Conservation (phyloP, 2,888 invertebrate genomes). For the Himalopsyche tibetana region DNA sequence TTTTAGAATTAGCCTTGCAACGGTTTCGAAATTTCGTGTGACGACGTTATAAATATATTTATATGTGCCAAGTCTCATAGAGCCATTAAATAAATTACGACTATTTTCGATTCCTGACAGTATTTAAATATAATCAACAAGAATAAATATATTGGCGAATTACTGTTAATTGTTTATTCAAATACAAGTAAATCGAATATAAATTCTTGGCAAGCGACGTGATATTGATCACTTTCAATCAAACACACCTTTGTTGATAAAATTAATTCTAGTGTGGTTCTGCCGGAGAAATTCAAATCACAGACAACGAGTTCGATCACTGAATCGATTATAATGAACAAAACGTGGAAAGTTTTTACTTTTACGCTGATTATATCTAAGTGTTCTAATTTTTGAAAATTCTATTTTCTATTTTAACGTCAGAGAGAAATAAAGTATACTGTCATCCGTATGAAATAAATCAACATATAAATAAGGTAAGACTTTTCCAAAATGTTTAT, state of each 20-base stretch:
- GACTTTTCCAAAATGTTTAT: no score
- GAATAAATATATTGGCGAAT: neutral
- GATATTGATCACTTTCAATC: neutral
- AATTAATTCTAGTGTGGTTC: conserved; percentile 21
- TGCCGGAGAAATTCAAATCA: neutral
- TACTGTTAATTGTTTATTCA: neutral
- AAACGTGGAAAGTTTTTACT: neutral
- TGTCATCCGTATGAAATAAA: no score
- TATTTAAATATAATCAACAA: no score
- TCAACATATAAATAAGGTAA: no score
- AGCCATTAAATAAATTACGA: no score
- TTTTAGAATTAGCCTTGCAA: no score
- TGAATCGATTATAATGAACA: conserved; percentile 5
- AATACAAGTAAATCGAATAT: neutral
- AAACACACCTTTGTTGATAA: conserved; percentile 6
- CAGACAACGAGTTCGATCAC: conserved; percentile 20
- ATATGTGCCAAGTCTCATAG: no score
- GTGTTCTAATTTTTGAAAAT: neutral
- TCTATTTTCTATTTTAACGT: no score
- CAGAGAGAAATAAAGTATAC: no score
- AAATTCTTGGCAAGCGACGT: neutral
- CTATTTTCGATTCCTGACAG: no score
- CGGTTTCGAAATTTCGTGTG: no score
- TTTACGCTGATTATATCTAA: neutral
- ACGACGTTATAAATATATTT: no score